These are phyloP conservation scores for Andricus grossulariae DNA, from an alignment of 1,140 invertebrate species.

Conservation along the genomic window DNA sequence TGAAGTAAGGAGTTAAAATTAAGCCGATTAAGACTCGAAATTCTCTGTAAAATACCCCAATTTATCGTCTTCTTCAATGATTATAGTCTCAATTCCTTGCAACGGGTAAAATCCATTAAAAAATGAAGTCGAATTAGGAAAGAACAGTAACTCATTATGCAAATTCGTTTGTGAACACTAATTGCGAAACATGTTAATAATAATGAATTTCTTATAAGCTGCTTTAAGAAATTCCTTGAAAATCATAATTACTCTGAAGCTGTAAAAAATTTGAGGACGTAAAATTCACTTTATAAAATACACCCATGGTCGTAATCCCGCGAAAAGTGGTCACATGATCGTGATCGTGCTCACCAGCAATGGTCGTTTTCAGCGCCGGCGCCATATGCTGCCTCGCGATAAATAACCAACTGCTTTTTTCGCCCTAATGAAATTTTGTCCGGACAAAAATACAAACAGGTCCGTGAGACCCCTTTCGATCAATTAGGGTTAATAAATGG, in stretches of 20 bases:
- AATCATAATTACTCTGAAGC: slow-evolving; percentile 41
- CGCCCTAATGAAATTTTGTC: slow-evolving; percentile 61
- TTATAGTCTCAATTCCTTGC: too few species aligned
- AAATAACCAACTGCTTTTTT: slow-evolving; percentile 48
- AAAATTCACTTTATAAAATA: slow-evolving; percentile 32
- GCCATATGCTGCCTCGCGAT: slow-evolving; percentile 55
- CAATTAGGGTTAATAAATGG: slow-evolving; percentile 75
- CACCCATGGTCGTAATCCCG: not conserved
- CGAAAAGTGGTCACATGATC: slow-evolving; percentile 19
- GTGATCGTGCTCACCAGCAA: slow-evolving; percentile 17
- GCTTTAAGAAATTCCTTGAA: slow-evolving; percentile 15
- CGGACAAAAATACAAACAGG: slow-evolving; percentile 36
- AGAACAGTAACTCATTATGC: not conserved
- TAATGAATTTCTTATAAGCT: slow-evolving; percentile 26
- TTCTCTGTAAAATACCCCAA: not conserved
- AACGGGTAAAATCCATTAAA: too few species aligned
- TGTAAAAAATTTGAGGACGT: slow-evolving; percentile 37
- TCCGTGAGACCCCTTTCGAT: slow-evolving; percentile 62
- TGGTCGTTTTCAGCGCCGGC: slow-evolving; percentile 42
- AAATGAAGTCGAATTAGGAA: too few species aligned
- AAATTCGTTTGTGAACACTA: slow-evolving; percentile 3
- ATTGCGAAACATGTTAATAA: slow-evolving; percentile 9
- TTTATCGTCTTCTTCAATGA: not conserved
- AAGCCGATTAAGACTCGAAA: not conserved
- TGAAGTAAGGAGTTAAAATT: slow-evolving; percentile 24